A percentile compares a stretch with the other conserved stretches of the same genome.
Conservation (phyloP, 2,888 invertebrate species). For the Thelaira solivaga region DNA sequence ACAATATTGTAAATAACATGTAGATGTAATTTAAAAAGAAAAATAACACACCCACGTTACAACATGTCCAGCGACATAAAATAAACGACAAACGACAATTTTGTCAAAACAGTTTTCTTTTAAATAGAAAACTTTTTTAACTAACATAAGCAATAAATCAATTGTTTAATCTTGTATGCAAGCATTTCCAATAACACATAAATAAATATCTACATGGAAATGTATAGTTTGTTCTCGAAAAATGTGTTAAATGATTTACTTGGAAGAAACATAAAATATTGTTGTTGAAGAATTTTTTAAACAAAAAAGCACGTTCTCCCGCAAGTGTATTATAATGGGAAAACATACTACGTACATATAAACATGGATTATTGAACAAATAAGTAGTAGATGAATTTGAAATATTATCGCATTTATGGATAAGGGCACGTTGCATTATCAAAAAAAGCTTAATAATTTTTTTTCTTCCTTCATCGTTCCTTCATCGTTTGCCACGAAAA, state of each 20-base stretch:
- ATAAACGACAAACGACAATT: slow-evolving; percentile 11
- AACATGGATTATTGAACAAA: slow-evolving; percentile 57
- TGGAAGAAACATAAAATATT: slow-evolving; percentile 13
- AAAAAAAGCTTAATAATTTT: neutral
- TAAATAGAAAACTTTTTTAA: slow-evolving; percentile 7
- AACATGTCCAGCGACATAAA: neutral
- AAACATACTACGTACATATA: too few relatives aligned
- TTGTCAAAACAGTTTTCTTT: slow-evolving; percentile 23
- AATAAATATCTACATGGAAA: neutral
- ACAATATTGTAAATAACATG: slow-evolving; percentile 27
- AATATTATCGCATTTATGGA: slow-evolving; percentile 7
- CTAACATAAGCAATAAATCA: slow-evolving; percentile 25
- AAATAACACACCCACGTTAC: slow-evolving; percentile 17
- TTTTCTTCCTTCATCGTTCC: neutral
- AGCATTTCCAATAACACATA: neutral
- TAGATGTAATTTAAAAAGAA: neutral
- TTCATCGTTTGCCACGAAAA: too few relatives aligned
- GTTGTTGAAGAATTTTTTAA: slow-evolving; percentile 9
- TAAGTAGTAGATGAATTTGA: slow-evolving; percentile 43
- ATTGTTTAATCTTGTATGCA: neutral
- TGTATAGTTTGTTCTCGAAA: slow-evolving; percentile 26
- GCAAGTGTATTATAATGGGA: slow-evolving; percentile 34
- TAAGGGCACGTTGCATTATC: neutral
- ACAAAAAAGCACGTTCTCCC: slow-evolving; percentile 55
- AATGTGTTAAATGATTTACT: slow-evolving; percentile 41